Conservation (phyloP, 2,113 vertebrate genomes). For the Pterocles burchelli region DNA sequence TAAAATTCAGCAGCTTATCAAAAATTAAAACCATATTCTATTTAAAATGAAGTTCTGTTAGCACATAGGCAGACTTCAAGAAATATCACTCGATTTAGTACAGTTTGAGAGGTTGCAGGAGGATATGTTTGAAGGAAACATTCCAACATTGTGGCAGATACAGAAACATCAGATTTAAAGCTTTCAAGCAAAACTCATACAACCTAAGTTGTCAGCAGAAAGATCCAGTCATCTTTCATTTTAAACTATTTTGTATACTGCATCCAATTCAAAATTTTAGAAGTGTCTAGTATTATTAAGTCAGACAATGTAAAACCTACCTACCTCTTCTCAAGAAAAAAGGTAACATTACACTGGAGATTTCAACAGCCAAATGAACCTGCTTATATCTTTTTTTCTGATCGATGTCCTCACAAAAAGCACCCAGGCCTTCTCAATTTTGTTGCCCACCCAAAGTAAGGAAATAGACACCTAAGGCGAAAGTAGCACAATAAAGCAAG, state of each 20-base stretch:
- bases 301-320: constrained; percentile 48
- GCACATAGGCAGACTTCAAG: constrained; percentile 87
- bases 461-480: neutral
- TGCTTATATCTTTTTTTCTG: constrained; percentile 49
- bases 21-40: constrained; percentile 90
- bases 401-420: constrained; percentile 26
- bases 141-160: constrained; percentile 85
- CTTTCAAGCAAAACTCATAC: constrained; percentile 81
- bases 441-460: constrained; percentile 6
- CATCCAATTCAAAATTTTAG: constrained; percentile 68
- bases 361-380: constrained; percentile 33
- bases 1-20: constrained; percentile 96
- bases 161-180: constrained; percentile 85
- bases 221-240: constrained; percentile 70
- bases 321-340: constrained; percentile 45
- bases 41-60: constrained; percentile 91
- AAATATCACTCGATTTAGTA: constrained; percentile 85
- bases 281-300: constrained; percentile 49
- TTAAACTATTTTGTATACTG: constrained; percentile 61
- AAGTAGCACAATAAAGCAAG: constrained; percentile 27
- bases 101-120: constrained; percentile 84
- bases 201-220: constrained; percentile 87
- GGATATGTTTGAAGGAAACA: constrained; percentile 84
- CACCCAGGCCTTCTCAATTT: constrained; percentile 40
- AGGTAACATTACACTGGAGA: neutral